Conservation (phyloP, 2,888 invertebrate species). For the Pseudococcus longispinus region DNA sequence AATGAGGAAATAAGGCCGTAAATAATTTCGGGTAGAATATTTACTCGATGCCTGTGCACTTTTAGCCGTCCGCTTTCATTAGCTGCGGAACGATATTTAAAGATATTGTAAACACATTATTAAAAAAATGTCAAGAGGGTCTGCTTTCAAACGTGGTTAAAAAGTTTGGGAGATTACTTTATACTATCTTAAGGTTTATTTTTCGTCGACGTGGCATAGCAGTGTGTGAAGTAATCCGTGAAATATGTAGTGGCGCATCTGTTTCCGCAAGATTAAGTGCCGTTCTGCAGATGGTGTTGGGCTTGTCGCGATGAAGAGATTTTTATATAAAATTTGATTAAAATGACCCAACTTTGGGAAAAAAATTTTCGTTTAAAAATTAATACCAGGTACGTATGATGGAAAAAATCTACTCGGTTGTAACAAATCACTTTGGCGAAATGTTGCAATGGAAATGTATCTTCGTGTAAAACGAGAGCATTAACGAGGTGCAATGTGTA, state of each 20-base stretch:
- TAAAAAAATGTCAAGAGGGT: constrained; percentile 28
- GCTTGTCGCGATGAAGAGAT: not conserved
- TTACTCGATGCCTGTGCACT: not conserved
- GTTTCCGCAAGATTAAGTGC: constrained; percentile 12
- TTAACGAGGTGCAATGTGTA: not conserved
- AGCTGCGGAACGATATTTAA: constrained; percentile 21
- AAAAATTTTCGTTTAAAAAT: not conserved
- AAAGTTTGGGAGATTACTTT: not conserved
- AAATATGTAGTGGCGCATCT: constrained; percentile 17
- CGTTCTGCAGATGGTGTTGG: not conserved
- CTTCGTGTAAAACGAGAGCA: not conserved
- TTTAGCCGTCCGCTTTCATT: not conserved
- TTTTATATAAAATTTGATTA: not conserved
- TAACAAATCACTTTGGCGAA: not conserved
- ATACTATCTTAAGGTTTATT: constrained; percentile 3
- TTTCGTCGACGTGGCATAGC: not conserved
- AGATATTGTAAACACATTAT: constrained; percentile 34
- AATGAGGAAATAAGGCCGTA: constrained; percentile 3
- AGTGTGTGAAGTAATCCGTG: constrained; percentile 24
- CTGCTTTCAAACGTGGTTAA: not conserved
- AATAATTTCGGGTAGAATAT: not conserved
- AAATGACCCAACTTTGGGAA: not conserved
- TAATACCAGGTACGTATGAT: not conserved
- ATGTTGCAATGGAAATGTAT: not conserved
- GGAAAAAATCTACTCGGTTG: not conserved